Base-by-base conservation (phyloP, 2,797 vertebrate species). In the Amblyopsis hoosieri region DNA sequence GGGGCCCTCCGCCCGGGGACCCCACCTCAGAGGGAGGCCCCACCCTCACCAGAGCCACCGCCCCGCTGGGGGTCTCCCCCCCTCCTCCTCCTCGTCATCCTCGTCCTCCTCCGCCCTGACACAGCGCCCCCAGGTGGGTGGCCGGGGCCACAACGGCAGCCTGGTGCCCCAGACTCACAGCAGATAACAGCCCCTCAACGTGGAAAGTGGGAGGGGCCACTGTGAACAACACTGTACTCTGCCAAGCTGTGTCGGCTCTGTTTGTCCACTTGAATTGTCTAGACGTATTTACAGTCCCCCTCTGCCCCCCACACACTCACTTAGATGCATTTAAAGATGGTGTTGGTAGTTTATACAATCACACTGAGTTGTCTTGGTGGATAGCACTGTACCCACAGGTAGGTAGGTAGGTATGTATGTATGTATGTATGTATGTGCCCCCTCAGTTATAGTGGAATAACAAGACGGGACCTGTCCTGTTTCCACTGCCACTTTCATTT, bases 151-250 rank as follows among this genome's bases (percentile, higher is more conserved):
- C 90, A 97, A 97, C 0, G 95, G 96, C 10, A 94, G 91, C 89
- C 92, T 97, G 62, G 94, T 96, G 50, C 85, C 96, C 71, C 94
- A 96, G 93, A 96, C 95, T 89, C 95, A 95, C 78, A 95, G 94
- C 89, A 98, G 96, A 98, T 98, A 97, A 96, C 96, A 92, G 88
- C 75, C 85, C 82, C 84, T 83, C 60, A 53, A 29, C 13, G 60
- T 57, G 61, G 58, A 56, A 74, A 67, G 51, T 59, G 53, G 52
- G 59, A 29, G 74, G 78, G 76, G 84, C 83, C 81, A 81, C 75
- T 87, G 76, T 80, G 75, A 78, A 78, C 79, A 78, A 81, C 86
- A 81, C 84, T 88, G 87, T 92, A 78, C 82, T 90, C 84, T 85
- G 88, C 87, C 74, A 74, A 78, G 83, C 85, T 90, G 79, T 83